phyloP scores from a whole-genome alignment of 2,113 vertebrate species.

The Empidonax alnorum region DNA sequence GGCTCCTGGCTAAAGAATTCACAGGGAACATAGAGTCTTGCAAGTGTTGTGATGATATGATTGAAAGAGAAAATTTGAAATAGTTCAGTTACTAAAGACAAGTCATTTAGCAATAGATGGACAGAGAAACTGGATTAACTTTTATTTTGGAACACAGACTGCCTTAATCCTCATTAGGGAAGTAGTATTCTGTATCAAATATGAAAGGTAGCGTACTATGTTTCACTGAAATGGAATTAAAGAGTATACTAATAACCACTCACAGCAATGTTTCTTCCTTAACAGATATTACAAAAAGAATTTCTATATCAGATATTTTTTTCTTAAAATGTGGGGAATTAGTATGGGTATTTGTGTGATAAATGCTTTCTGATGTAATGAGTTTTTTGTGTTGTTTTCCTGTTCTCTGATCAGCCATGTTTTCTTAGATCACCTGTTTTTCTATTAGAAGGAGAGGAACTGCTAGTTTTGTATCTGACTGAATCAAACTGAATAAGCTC shows the following conservation, averaged over 20 bases:
- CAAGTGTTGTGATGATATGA: not conserved
- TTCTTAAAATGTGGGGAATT: not conserved
- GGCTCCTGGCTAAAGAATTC: not conserved
- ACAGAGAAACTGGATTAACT: not conserved
- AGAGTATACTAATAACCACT: not conserved
- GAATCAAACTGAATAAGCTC: not conserved
- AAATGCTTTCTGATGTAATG: not conserved
- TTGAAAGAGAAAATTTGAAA: not conserved
- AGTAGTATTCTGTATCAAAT: not conserved
- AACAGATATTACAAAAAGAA: not conserved
- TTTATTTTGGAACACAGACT: not conserved
- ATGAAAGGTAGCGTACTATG: not conserved
- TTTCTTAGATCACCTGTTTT: not conserved
- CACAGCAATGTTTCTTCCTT: not conserved
- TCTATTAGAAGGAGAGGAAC: not conserved
- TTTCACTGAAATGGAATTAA: not conserved
- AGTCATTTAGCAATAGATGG: not conserved
- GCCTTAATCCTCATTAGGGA: not conserved
- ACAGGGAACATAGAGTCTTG: not conserved
- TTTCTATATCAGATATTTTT: not conserved
- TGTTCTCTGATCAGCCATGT: not conserved
- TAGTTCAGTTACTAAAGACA: not conserved
- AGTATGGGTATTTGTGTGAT: not conserved
- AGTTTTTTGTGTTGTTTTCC: not conserved
- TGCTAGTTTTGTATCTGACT: not conserved